Percentiles rank a stretch among this genome's conserved stretches.
Evolutionary conservation across 2,888 invertebrate genomes (phyloP).

Genomic region (Cantharis lateralis): DNA sequence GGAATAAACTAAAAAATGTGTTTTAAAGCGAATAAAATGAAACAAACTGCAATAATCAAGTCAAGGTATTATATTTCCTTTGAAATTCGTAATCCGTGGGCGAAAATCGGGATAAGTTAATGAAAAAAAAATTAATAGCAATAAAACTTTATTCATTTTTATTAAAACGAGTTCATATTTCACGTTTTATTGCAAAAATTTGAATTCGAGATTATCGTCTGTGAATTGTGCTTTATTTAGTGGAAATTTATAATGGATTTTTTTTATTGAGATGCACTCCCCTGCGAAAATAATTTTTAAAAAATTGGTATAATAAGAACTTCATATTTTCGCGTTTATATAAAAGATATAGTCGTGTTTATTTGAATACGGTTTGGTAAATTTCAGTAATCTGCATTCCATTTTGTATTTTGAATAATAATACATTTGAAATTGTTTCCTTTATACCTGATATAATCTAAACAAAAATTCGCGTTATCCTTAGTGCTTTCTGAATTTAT

Average conservation of each 20-base stretch:
- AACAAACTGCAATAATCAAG: conserved; percentile 7
- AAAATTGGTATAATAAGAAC: not conserved
- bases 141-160: not conserved
- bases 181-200: not conserved
- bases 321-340: not conserved
- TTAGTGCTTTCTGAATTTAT: too few species aligned
- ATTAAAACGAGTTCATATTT: not conserved
- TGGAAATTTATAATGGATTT: not conserved
- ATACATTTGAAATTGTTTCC: too few species aligned
- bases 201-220: not conserved
- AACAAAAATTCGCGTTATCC: too few species aligned
- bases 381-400: not conserved
- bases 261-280: not conserved
- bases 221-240: not conserved
- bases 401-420: not conserved
- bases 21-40: not conserved
- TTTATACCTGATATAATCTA: too few species aligned
- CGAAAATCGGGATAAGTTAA: not conserved
- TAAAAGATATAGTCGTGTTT: not conserved
- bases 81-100: not conserved
- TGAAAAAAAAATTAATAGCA: not conserved
- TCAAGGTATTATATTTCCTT: not conserved
- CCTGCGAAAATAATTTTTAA: not conserved
- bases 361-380: not conserved
- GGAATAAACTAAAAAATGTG: conserved; percentile 1